phyloP scores from a whole-genome alignment of 2,797 vertebrate species.

The Sebastes itinus region DNA sequence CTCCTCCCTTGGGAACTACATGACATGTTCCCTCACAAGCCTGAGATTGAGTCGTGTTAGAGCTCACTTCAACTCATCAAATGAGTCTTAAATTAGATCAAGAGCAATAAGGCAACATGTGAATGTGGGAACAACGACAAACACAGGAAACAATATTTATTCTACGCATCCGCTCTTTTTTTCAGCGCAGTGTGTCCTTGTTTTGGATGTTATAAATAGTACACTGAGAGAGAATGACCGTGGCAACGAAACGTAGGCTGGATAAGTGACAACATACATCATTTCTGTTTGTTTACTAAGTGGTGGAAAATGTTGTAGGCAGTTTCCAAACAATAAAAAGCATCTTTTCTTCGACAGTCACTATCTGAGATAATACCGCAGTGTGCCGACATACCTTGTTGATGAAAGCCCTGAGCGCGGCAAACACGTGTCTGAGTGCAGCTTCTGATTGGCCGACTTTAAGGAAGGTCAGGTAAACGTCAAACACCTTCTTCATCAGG shows the following conservation, averaged over 20 bases:
- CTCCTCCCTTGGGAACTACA: not conserved
- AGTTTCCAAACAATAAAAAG: not conserved
- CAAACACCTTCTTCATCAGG: conserved; percentile 96
- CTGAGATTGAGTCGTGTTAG: not conserved
- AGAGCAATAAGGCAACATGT: not conserved
- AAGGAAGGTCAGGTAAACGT: conserved; percentile 93
- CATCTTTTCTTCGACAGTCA: not conserved
- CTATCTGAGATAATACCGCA: not conserved
- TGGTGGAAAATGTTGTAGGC: not conserved
- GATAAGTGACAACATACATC: not conserved
- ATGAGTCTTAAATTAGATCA: not conserved
- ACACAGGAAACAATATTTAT: conserved; percentile 12
- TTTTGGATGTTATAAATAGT: not conserved
- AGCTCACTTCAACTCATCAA: not conserved
- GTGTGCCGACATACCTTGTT: conserved; percentile 86
- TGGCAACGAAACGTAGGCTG: not conserved
- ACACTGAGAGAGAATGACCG: not conserved
- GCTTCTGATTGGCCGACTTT: conserved; percentile 92
- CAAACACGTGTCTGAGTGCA: conserved; percentile 91
- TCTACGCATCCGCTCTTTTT: not conserved
- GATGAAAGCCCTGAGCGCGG: conserved; percentile 92
- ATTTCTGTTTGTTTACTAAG: not conserved
- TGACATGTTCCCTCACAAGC: not conserved
- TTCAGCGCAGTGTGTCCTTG: not conserved
- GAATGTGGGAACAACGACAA: not conserved